These are phyloP conservation scores for Cherax destructor DNA, from an alignment of 1,140 invertebrate species.

Conservation along the genomic window DNA sequence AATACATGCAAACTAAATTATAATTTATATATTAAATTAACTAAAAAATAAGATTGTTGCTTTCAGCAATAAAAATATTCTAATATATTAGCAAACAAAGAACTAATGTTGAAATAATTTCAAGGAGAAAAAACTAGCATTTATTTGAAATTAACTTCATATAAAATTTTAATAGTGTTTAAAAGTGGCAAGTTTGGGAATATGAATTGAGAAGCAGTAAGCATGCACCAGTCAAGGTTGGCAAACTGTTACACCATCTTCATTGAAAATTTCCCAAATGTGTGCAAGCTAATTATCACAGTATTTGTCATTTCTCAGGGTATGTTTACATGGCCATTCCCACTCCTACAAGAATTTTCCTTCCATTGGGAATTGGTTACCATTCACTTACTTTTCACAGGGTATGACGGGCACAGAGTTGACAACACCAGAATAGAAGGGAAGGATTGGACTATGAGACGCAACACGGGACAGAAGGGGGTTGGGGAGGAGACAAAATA, in stretches of 20 bases:
- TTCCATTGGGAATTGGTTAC: conserved; percentile 42
- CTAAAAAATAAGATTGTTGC: no score
- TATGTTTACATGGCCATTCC: conserved; percentile 25
- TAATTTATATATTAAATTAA: no score
- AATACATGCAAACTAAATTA: no score
- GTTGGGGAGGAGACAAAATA: conserved; percentile 31
- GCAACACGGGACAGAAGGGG: conserved; percentile 62
- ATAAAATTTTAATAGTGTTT: background rate
- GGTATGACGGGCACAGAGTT: conserved; percentile 65
- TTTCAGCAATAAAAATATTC: background rate
- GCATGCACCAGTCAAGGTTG: background rate
- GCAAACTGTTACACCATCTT: background rate
- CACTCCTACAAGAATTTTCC: conserved; percentile 23
- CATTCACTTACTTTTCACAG: conserved; percentile 65
- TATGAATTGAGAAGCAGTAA: background rate
- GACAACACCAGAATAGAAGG: conserved; percentile 65
- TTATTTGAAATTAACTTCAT: background rate
- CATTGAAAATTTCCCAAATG: background rate
- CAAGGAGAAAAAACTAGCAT: background rate
- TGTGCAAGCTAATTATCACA: background rate
- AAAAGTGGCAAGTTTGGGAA: no score
- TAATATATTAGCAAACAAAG: background rate
- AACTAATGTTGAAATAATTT: background rate
- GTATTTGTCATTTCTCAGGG: conserved; percentile 9
- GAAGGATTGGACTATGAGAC: conserved; percentile 60